Evolutionary conservation across 2,797 vertebrate species (phyloP).

Genomic region (Cercopithecus diana): DNA sequence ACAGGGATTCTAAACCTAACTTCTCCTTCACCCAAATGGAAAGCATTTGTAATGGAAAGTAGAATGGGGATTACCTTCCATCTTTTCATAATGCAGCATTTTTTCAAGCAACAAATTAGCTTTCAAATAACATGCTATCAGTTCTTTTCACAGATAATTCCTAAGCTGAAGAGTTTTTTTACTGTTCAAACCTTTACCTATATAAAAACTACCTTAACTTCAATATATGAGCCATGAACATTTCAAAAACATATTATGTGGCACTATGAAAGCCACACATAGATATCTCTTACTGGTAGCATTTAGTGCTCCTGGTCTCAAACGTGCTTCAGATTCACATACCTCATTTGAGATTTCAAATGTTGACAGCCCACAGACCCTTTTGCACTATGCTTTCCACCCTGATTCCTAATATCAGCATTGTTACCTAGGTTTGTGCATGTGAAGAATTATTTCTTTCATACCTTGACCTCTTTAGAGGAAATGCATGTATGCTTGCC

Average conservation of each 20-base stretch:
- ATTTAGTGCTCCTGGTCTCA: background rate
- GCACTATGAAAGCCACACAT: background rate
- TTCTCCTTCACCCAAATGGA: background rate
- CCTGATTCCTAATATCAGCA: background rate
- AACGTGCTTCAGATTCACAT: background rate
- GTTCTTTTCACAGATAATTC: background rate
- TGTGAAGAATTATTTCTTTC: background rate
- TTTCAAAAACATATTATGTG: background rate
- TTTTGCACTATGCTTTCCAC: background rate
- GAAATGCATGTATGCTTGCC: background rate
- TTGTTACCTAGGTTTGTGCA: background rate
- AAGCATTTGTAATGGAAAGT: slow-evolving; percentile 20
- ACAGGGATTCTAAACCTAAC: background rate
- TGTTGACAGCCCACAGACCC: background rate
- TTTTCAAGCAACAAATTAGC: background rate
- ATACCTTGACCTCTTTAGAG: background rate
- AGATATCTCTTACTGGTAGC: background rate
- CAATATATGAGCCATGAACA: background rate
- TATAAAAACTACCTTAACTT: background rate
- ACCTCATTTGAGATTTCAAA: background rate
- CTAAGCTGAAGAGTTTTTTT: background rate
- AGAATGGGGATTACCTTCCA: background rate
- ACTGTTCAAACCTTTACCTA: background rate
- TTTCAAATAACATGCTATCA: background rate
- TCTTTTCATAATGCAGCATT: background rate